Conservation (phyloP, 2,888 invertebrate species). For the Bellardia pandia region DNA sequence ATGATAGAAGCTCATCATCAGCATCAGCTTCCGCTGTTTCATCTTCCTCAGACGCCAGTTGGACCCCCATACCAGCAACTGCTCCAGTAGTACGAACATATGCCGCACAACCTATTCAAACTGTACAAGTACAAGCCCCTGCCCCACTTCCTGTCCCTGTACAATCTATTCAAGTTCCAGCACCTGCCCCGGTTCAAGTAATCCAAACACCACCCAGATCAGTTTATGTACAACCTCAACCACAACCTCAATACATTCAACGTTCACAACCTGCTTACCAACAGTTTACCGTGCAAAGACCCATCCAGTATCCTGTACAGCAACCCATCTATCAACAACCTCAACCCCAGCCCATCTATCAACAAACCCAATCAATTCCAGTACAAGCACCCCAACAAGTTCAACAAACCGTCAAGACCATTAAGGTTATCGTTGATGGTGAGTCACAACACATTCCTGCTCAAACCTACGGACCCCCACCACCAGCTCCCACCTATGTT, state of each 20-base stretch:
- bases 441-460: conserved; percentile 55
- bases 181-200: conserved; percentile 15
- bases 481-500: conserved; percentile 7
- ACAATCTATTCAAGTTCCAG: conserved; percentile 40
- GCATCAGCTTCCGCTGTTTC: conserved; percentile 54
- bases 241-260: conserved; percentile 74
- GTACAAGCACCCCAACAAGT: conserved; percentile 19
- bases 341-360: conserved; percentile 56
- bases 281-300: conserved; percentile 73
- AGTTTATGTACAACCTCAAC: conserved; percentile 66
- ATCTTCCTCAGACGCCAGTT: conserved; percentile 64
- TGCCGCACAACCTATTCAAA: conserved; percentile 22
- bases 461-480: conserved; percentile 59
- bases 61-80: conserved; percentile 47
- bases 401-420: conserved; percentile 41
- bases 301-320: conserved; percentile 64
- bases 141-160: conserved; percentile 43
- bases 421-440: conserved; percentile 55
- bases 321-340: conserved; percentile 48
- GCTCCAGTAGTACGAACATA: conserved; percentile 49
- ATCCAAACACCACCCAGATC: conserved; percentile 62
- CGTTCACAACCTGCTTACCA: conserved; percentile 76
- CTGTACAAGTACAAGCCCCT: conserved; percentile 37
- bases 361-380: conserved; percentile 48
- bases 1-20: conserved; percentile 37